Evolutionary conservation across 2,888 invertebrate species (phyloP).

Genomic region (Schizotus pectinicornis): DNA sequence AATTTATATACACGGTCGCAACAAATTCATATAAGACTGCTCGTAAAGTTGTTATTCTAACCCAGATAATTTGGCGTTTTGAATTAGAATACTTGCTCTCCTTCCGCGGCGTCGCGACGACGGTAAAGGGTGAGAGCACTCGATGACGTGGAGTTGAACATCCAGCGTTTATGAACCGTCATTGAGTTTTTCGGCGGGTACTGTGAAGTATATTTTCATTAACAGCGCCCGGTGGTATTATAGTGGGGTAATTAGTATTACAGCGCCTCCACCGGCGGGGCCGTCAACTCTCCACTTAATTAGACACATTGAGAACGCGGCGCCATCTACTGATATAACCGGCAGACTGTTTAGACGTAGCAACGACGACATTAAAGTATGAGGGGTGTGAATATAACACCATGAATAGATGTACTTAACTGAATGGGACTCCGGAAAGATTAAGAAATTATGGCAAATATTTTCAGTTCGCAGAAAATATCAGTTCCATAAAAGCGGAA

Average conservation of each 20-base stretch:
- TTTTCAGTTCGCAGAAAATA: too few relatives aligned
- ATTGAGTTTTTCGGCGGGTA: slow-evolving; percentile 42
- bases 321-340: slow-evolving; percentile 23
- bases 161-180: slow-evolving; percentile 40
- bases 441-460: too few relatives aligned
- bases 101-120: background rate
- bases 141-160: slow-evolving; percentile 9
- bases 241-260: slow-evolving; percentile 53
- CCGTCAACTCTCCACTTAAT: slow-evolving; percentile 51
- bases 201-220: slow-evolving; percentile 53
- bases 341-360: slow-evolving; percentile 23
- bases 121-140: slow-evolving; percentile 21
- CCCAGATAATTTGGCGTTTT: too few relatives aligned
- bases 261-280: slow-evolving; percentile 45
- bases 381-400: slow-evolving; percentile 31
- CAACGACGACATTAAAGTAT: slow-evolving; percentile 22
- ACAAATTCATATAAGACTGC: slow-evolving; percentile 17
- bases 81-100: too few relatives aligned
- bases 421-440: too few relatives aligned
- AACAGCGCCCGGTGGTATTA: slow-evolving; percentile 52
- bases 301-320: slow-evolving; percentile 40
- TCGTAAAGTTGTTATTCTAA: slow-evolving; percentile 15
- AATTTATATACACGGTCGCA: slow-evolving; percentile 2
- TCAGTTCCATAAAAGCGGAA: too few relatives aligned
- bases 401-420: slow-evolving; percentile 3